Percentiles rank a stretch among this genome's conserved stretches.
Evolutionary conservation across 2,888 invertebrate genomes (phyloP).

Genomic region (Eupithecia abbreviata): DNA sequence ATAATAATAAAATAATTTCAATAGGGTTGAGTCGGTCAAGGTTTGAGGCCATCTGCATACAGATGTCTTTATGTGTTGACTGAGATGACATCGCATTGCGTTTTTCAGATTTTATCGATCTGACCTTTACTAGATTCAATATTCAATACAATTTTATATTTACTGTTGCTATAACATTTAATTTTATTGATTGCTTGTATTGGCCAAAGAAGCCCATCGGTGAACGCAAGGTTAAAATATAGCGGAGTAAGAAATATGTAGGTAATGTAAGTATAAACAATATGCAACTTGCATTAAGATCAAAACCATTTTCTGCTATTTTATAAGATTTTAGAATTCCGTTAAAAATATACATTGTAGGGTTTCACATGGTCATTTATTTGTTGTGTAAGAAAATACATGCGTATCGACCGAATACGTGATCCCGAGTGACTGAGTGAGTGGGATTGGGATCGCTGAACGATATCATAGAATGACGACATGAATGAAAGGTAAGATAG

Average conservation of each 20-base stretch:
- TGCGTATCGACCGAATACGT: too few relatives aligned
- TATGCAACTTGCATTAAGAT: neutral
- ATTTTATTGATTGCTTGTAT: slow-evolving; percentile 35
- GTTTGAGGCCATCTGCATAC: neutral
- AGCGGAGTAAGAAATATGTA: slow-evolving; percentile 11
- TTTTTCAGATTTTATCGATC: slow-evolving; percentile 40
- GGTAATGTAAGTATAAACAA: neutral
- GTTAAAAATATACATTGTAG: too few relatives aligned
- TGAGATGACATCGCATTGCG: slow-evolving; percentile 7
- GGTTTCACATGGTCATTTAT: too few relatives aligned
- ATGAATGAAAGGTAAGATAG: too few relatives aligned
- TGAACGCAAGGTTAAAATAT: slow-evolving; percentile 35
- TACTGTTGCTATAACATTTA: slow-evolving; percentile 36
- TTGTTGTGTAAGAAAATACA: too few relatives aligned
- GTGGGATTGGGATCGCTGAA: too few relatives aligned
- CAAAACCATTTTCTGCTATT: too few relatives aligned
- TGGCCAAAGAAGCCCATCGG: slow-evolving; percentile 31
- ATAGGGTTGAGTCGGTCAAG: slow-evolving; percentile 10
- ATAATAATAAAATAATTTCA: slow-evolving; percentile 13
- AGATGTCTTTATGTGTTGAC: slow-evolving; percentile 9
- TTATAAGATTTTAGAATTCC: too few relatives aligned
- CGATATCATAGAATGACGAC: too few relatives aligned
- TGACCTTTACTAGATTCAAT: slow-evolving; percentile 37
- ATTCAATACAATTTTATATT: slow-evolving; percentile 31
- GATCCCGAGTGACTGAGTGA: too few relatives aligned